Evolutionary conservation across 2,797 vertebrate genomes (phyloP), one percentile per base, ranked within the genome.

Genomic region (Adrianichthys oophorus): DNA sequence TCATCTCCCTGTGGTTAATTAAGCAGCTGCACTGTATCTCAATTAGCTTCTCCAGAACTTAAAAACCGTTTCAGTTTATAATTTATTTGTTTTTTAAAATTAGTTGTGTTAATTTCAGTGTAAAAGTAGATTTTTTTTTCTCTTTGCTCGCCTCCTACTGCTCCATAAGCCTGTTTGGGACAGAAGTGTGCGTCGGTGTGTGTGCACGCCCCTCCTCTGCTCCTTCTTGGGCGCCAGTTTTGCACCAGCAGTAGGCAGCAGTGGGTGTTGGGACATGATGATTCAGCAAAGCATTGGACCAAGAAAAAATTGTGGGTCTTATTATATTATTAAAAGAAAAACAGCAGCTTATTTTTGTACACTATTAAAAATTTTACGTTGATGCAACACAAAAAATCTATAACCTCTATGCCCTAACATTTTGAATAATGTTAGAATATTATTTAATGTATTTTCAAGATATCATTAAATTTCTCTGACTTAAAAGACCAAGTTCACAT

Each of bases 241-340:
- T 73, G 78, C 64, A 56, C 56, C 74, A 59, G 78, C 71, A 78
- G 78, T 73, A 71, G 79, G 84, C 75, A 79, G 78, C 16, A 69
- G 85, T 78, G 80, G 86, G 85, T 73, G 77, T 85, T 84, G 57
- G 50, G 65, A 60, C 64, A 77, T 79, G 83, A 85, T 83, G 83
- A 83, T 82, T 85, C 69, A 18, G 43, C 17, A 32, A 71, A 68
- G 73, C 65, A 49, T 73, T 56, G 3, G 69, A 60, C 74, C 61
- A 70, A 72, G 26, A 69, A 62, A 69, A 78, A 12, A 65, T 82
- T 56, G 76, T 79, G 68, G 18, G 17, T 72, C 65, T 63, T 63
- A 85, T 1, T 91, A 91, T 4, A 94, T 94, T 87, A 89, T 87
- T 94, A 82, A 94, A 94, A 90, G 87, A 93, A 59, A 85, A 86